Percentiles rank a stretch among this genome's conserved stretches.
phyloP scores from a whole-genome alignment of 2,797 vertebrate genomes.

The Gadopsis marmoratus region DNA sequence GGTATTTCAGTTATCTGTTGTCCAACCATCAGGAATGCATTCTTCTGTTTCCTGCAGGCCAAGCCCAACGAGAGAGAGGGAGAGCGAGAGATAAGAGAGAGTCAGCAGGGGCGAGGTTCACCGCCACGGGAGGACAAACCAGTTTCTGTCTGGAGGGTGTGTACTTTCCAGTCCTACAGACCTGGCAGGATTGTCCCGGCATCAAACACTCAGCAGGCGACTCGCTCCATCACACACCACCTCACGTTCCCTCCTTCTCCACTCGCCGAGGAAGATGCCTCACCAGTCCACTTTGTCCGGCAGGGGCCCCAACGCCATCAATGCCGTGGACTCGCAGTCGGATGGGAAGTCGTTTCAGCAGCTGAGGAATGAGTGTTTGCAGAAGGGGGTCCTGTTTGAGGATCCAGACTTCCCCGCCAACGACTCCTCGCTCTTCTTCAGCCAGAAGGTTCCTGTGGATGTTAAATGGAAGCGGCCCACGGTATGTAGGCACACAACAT shows the following conservation, averaged over 20 bases:
- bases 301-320: slow-evolving; percentile 29
- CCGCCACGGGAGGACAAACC: slow-evolving; percentile 75
- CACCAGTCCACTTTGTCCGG: slow-evolving; percentile 69
- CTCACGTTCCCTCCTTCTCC: slow-evolving; percentile 18
- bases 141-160: slow-evolving; percentile 75
- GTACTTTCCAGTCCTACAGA: slow-evolving; percentile 47
- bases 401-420: slow-evolving; percentile 91
- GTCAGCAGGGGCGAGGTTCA: slow-evolving; percentile 65
- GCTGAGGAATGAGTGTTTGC: slow-evolving; percentile 87
- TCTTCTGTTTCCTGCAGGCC: slow-evolving; percentile 35
- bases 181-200: slow-evolving; percentile 59
- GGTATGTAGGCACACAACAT: slow-evolving; percentile 78
- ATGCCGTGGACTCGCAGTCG: slow-evolving; percentile 77
- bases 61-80: slow-evolving; percentile 42
- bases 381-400: slow-evolving; percentile 87
- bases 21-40: slow-evolving; percentile 17
- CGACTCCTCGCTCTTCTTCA: slow-evolving; percentile 90
- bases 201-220: slow-evolving; percentile 32
- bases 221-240: slow-evolving; percentile 36
- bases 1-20: background rate
- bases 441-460: slow-evolving; percentile 86
- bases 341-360: slow-evolving; percentile 87
- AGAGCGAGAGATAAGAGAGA: slow-evolving; percentile 9
- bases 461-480: slow-evolving; percentile 93
- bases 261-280: slow-evolving; percentile 79